These are phyloP conservation scores for Chiloscyllium punctatum DNA, from an alignment of 2,797 vertebrate genomes.

Conservation along the genomic window DNA sequence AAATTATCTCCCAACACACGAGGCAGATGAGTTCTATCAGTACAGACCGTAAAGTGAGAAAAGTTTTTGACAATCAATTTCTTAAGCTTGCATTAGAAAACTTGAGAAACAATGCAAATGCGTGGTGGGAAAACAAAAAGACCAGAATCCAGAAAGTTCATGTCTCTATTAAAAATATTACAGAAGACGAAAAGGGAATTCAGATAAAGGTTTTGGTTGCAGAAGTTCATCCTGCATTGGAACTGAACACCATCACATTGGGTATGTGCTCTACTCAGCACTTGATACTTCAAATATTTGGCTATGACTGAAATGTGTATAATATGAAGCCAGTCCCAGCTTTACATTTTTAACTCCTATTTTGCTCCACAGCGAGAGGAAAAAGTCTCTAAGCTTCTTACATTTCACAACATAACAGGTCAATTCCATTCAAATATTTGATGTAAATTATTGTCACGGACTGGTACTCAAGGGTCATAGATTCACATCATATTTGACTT, in stretches of 20 bases:
- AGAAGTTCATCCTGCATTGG: not conserved
- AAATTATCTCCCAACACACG: too few relatives aligned
- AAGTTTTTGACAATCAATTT: not conserved
- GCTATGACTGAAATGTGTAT: not conserved
- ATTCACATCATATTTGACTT: not conserved
- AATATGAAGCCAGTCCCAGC: not conserved
- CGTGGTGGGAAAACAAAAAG: not conserved
- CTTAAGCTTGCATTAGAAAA: not conserved
- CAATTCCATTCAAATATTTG: not conserved
- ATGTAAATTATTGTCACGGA: not conserved
- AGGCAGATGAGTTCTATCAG: not conserved
- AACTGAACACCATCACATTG: not conserved
- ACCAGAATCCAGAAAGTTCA: not conserved
- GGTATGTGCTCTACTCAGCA: not conserved
- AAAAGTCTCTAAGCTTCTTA: not conserved
- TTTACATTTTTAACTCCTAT: not conserved
- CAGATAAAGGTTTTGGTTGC: not conserved
- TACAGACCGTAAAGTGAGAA: not conserved
- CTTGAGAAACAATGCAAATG: not conserved
- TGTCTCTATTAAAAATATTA: not conserved
- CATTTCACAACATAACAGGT: not conserved
- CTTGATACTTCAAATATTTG: not conserved
- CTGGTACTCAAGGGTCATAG: not conserved
- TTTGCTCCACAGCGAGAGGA: not conserved
- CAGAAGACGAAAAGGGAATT: not conserved